Conservation (phyloP, 2,113 vertebrate genomes). For the Xerus inauris region DNA sequence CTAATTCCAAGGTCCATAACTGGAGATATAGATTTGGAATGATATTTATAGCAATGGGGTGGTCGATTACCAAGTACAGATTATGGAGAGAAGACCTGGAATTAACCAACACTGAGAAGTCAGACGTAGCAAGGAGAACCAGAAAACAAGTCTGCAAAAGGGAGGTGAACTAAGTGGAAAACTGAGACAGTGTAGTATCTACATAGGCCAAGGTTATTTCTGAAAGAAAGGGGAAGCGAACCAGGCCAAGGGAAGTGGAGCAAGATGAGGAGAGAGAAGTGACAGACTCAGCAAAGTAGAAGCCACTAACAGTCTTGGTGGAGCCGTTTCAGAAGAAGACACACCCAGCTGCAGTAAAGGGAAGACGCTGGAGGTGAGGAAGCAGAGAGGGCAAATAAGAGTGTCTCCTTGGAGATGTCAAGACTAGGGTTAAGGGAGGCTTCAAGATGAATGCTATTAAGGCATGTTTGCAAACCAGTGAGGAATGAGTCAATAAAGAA, state of each 20-base stretch:
- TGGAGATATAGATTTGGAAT: not conserved
- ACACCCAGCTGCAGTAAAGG: not conserved
- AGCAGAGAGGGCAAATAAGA: not conserved
- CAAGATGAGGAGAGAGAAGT: not conserved
- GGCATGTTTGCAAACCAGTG: not conserved
- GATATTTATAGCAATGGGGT: not conserved
- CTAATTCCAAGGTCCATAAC: not conserved
- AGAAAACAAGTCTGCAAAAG: not conserved
- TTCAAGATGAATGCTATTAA: not conserved
- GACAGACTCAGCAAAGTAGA: not conserved
- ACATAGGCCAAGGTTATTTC: not conserved
- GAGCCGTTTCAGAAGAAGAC: not conserved
- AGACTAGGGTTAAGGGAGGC: not conserved
- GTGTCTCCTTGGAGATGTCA: not conserved
- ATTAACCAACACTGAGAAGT: not conserved
- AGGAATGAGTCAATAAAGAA: not conserved
- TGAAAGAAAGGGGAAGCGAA: not conserved
- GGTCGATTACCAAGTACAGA: not conserved
- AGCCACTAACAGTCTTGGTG: not conserved
- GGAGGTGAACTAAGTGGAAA: not conserved
- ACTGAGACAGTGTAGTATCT: not conserved
- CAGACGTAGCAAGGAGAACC: not conserved
- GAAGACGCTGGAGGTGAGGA: not conserved
- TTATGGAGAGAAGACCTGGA: not conserved
- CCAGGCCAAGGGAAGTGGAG: not conserved